phyloP scores from a whole-genome alignment of 1,140 invertebrate species.

The Drosophila gunungcola region DNA sequence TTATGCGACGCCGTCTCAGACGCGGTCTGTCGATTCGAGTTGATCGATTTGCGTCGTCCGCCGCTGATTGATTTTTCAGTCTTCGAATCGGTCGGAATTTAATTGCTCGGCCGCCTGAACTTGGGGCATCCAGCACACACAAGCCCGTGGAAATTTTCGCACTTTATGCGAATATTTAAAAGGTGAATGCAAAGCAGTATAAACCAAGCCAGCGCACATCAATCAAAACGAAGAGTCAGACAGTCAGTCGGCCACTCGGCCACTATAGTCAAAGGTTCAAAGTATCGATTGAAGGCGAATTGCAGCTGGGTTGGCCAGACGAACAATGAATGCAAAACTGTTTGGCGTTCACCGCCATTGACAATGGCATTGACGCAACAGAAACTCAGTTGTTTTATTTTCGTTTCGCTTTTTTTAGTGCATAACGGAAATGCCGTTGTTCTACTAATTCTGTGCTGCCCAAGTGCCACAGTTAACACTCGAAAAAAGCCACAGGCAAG shows the following conservation, averaged over 20 bases:
- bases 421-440: slow-evolving; percentile 22
- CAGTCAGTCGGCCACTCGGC: slow-evolving; percentile 54
- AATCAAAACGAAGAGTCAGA: slow-evolving; percentile 56
- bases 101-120: slow-evolving; percentile 48
- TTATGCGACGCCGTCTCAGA: slow-evolving; percentile 50
- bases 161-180: slow-evolving; percentile 64
- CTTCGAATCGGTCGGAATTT: slow-evolving; percentile 31
- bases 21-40: slow-evolving; percentile 26
- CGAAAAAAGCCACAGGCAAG: neutral
- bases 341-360: slow-evolving; percentile 31
- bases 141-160: slow-evolving; percentile 47
- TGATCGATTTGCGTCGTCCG: slow-evolving; percentile 40
- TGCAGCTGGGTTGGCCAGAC: slow-evolving; percentile 49
- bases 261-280: slow-evolving; percentile 64
- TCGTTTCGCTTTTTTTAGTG: slow-evolving; percentile 15
- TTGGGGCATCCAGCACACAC: slow-evolving; percentile 15
- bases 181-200: slow-evolving; percentile 29
- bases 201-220: slow-evolving; percentile 46
- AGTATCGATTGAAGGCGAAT: slow-evolving; percentile 66
- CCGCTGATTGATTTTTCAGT: slow-evolving; percentile 54
- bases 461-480: neutral
- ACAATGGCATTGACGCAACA: slow-evolving; percentile 47
- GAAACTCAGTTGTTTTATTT: slow-evolving; percentile 11
- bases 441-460: slow-evolving; percentile 1
- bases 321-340: slow-evolving; percentile 65